Evolutionary conservation across 1,140 invertebrate species (phyloP), one percentile per base, ranked within the genome.

Genomic region (Scaptodrosophila lebanonensis): DNA sequence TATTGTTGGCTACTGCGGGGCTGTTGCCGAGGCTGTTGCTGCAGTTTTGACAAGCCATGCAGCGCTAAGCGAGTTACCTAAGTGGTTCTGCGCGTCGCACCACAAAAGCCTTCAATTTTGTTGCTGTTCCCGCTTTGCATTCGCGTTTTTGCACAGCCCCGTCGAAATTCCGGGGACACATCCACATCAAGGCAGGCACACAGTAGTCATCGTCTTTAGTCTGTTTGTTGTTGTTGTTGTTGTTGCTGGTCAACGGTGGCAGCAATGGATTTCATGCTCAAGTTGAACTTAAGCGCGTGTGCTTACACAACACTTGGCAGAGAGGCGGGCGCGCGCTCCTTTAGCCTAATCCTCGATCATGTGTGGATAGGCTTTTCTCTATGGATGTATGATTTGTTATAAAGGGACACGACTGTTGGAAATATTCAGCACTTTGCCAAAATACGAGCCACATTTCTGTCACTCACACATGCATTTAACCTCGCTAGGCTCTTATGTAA

Each of bases 1-100:
- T 73, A 33, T 22, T 45, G 44, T 6, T 52, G 17, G 42, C 8
- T 45, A 42, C 33, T 22, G 44, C 9, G 32, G 17, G 20, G 29
- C 18, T 9, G 44, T 7, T 15, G 57, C 18, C 7, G 35, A 36
- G 12, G 16, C 25, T 15, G 48, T 44, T 49, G 73, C 59, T 79
- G 73, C 73, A 77, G 62, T 77, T 77, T 77, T 77, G 73, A 77
- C 73, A 77, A 82, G 73, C 72, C 53, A 65, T 65, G 63, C 66
- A 25, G 22, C 53, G 40, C 65, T 79, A 68, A 77, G 73, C 73
- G 36, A 73, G 56, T 54, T 59, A 25, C 3, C 8, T 79, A 73
- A 79, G 73, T 69, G 73, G 49, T 68, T 53, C 44, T 8, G 16
- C 25, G 48, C 18, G 33, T 54, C 40, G 59, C 57, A 72, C 66